These are phyloP conservation scores for Drosophila pruinosa DNA, from an alignment of 1,140 invertebrate genomes.

Conservation along the genomic window DNA sequence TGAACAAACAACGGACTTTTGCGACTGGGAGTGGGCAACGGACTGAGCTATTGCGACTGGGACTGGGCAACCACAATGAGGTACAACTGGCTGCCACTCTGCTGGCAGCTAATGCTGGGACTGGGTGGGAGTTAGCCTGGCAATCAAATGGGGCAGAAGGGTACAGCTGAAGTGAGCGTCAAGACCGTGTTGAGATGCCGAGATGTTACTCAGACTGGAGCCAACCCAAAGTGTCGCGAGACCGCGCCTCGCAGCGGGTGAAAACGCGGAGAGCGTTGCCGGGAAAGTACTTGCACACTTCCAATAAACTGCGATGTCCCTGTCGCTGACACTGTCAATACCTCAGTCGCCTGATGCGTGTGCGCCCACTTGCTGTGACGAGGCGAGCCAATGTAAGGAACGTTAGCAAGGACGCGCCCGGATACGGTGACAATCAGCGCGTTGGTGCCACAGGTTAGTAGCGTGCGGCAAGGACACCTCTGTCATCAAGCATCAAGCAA, in stretches of 20 bases:
- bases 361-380: slow-evolving; percentile 67
- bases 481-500: background rate
- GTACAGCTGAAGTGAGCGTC: background rate
- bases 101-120: too few species aligned
- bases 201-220: slow-evolving; percentile 32
- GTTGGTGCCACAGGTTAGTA: slow-evolving; percentile 42
- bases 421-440: slow-evolving; percentile 6
- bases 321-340: background rate
- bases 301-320: slow-evolving; percentile 37
- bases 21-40: too few species aligned
- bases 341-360: slow-evolving; percentile 47
- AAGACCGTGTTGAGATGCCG: slow-evolving; percentile 1
- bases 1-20: too few species aligned
- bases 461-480: slow-evolving; percentile 41
- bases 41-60: too few species aligned
- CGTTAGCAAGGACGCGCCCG: slow-evolving; percentile 40
- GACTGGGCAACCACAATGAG: slow-evolving; percentile 40
- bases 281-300: slow-evolving; percentile 62
- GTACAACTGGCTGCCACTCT: slow-evolving; percentile 23
- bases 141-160: background rate
- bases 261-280: background rate
- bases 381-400: slow-evolving; percentile 1
- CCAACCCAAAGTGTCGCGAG: slow-evolving; percentile 78
- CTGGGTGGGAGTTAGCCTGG: too few species aligned
- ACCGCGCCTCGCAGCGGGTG: slow-evolving; percentile 53